Evolutionary conservation across 92 coral and sea anemone species (phyloP).

Genomic region (Meandrina meandrites): DNA sequence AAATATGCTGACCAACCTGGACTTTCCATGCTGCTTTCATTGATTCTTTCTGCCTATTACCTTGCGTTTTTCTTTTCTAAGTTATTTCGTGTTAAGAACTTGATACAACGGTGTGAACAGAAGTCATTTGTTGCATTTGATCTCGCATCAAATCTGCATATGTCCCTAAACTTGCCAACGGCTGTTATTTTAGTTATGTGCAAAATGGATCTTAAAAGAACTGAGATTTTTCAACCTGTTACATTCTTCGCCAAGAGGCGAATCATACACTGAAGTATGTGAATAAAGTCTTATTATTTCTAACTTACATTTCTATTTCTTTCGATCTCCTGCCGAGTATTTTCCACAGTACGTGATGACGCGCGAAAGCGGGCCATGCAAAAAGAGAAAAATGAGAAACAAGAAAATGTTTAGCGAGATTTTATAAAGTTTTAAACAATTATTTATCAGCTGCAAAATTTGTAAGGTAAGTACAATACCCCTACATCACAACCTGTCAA

Average conservation of each 20-base stretch:
- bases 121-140: conserved; percentile 1
- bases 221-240: neutral
- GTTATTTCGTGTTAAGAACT: neutral
- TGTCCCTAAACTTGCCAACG: neutral
- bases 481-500: conserved; percentile 32
- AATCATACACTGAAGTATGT: neutral
- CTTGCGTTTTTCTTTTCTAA: neutral
- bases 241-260: neutral
- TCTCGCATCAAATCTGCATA: conserved; percentile 4
- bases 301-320: conserved; percentile 2
- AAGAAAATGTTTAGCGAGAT: neutral
- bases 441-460: neutral
- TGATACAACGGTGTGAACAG: neutral
- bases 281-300: neutral
- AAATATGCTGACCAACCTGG: conserved; percentile 15
- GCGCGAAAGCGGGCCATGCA: conserved; percentile 22
- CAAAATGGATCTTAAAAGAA: neutral
- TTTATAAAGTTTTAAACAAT: neutral
- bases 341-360: neutral
- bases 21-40: neutral
- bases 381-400: neutral
- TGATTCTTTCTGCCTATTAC: neutral
- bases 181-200: neutral
- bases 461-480: neutral
- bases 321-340: neutral